These are phyloP conservation scores for Antheraea pernyi DNA, from an alignment of 1,140 invertebrate species.

Conservation along the genomic window DNA sequence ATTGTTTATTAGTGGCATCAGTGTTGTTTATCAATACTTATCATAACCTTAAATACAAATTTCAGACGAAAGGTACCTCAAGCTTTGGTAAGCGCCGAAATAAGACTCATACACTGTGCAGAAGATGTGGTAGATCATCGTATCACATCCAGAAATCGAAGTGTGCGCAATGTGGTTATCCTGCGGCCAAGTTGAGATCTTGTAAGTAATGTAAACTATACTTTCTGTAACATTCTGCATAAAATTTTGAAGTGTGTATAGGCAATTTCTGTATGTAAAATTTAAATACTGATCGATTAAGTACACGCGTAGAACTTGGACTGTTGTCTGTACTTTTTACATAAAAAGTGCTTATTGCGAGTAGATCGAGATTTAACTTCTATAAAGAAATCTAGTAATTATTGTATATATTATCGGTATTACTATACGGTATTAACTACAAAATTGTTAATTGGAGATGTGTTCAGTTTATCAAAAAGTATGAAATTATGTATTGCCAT, in stretches of 20 bases:
- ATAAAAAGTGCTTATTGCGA: no score
- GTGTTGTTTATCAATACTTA: conserved; percentile 21
- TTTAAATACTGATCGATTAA: no score
- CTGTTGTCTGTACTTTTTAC: no score
- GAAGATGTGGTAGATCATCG: conserved; percentile 96
- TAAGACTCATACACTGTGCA: conserved; percentile 99
- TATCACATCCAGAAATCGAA: conserved; percentile 99
- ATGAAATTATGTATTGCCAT: no score
- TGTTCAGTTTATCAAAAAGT: no score
- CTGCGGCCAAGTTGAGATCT: conserved; percentile 93
- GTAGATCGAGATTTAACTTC: no score
- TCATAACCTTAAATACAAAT: conserved; percentile 56
- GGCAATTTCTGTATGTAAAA: no score
- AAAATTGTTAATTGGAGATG: no score
- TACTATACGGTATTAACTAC: no score
- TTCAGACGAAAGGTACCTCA: conserved; percentile 99
- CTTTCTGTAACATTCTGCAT: background rate
- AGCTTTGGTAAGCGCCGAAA: conserved; percentile 99
- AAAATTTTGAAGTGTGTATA: background rate
- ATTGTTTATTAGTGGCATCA: conserved; percentile 26
- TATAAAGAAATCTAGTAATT: no score
- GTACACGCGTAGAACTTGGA: no score
- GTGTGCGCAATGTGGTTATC: conserved; percentile 99
- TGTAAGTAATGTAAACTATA: conserved; percentile 86
- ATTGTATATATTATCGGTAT: no score